These are phyloP conservation scores for Corythoichthys intestinalis DNA, from an alignment of 2,113 vertebrate genomes.

Conservation along the genomic window DNA sequence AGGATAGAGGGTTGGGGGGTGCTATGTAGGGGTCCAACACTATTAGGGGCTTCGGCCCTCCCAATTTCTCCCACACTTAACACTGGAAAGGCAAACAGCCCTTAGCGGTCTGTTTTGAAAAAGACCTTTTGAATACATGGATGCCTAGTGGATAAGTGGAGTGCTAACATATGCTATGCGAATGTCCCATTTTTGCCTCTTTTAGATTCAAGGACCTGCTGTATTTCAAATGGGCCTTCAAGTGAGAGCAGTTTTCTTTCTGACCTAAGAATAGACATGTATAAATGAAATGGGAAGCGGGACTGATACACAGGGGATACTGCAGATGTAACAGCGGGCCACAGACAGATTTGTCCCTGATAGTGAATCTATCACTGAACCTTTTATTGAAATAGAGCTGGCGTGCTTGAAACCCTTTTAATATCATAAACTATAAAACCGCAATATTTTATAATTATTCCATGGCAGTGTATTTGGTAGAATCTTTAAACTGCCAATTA, in stretches of 20 bases:
- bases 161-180: slow-evolving; percentile 46
- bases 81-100: slow-evolving; percentile 62
- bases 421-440: slow-evolving; percentile 48
- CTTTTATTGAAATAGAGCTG: slow-evolving; percentile 52
- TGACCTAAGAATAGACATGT: slow-evolving; percentile 56
- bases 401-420: slow-evolving; percentile 30
- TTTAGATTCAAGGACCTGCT: slow-evolving; percentile 37
- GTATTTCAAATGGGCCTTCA: slow-evolving; percentile 48
- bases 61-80: slow-evolving; percentile 62
- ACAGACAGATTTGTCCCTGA: slow-evolving; percentile 43
- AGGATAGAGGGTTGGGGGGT: slow-evolving; percentile 45
- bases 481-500: slow-evolving; percentile 53
- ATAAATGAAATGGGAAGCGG: slow-evolving; percentile 43
- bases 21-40: slow-evolving; percentile 33
- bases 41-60: slow-evolving; percentile 56
- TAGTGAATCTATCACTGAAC: slow-evolving; percentile 47
- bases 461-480: slow-evolving; percentile 43
- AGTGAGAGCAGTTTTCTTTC: slow-evolving; percentile 25
- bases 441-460: slow-evolving; percentile 52
- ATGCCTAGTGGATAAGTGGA: slow-evolving; percentile 57
- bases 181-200: slow-evolving; percentile 51
- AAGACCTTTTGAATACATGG: slow-evolving; percentile 63
- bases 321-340: slow-evolving; percentile 24
- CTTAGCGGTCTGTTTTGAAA: slow-evolving; percentile 57
- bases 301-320: slow-evolving; percentile 32